Base-by-base conservation (phyloP, 2,113 vertebrate species). In the Pithys albifrons region DNA sequence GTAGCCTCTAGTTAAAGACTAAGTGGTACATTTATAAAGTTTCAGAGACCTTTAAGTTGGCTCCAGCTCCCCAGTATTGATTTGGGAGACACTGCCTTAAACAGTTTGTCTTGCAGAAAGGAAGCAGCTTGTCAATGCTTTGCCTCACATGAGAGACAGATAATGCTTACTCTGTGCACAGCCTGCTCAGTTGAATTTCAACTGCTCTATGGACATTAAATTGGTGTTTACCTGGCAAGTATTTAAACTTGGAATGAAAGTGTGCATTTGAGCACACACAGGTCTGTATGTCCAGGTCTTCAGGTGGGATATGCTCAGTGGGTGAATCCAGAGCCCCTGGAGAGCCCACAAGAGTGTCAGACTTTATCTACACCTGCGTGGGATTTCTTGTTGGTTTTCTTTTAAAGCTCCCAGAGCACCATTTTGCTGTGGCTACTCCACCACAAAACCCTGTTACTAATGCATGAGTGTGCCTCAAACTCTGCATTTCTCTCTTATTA, bases 251-350 rank as follows among this genome's bases (percentile, higher is more conserved):
- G 76, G 67, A 93, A 77, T 9, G 59, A 73, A 92, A 79, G 54
- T 23, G 18, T 8, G 16, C 20, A 23, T 75, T 64, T 20, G 48
- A 51, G 39, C 1, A 0, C 45, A 35, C 17, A 23, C 0, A 0
- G 4, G 5, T 3, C 12, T 52, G 61, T 17, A 9, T 27, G 7
- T 59, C 22, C 71, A 65, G 39, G 6, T 81, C 87, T 77, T 48
- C 33, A 59, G 17, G 23, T 22, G 14, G 27, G n/a, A 35, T 52
- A 24, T 37, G 29, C 10, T 45, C 35, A 45, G 41, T 41, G 46
- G 43, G 25, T 51, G 48, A 84, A 80, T 77, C 25, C 37, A 66
- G 73, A 77, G 28, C 28, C 14, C 37, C 31, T 41, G 45, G 79
- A 58, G 19, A 95, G 35, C 15, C 15, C 25, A 20, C 14, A 49